Evolutionary conservation across 2,797 vertebrate genomes (phyloP).

Genomic region (Eulemur mongoz): DNA sequence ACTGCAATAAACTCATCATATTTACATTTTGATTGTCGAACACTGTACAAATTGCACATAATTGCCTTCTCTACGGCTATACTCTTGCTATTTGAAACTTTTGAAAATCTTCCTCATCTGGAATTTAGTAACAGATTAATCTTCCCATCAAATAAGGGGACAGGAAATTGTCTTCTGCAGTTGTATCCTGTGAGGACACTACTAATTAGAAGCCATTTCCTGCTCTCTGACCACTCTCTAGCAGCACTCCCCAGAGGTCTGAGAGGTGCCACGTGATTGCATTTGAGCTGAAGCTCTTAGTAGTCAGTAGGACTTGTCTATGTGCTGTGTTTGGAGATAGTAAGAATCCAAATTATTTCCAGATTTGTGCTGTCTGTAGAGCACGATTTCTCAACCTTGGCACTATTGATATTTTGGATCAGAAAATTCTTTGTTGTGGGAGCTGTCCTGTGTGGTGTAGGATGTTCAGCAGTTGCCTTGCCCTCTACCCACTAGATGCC

Average conservation of each 20-base stretch:
- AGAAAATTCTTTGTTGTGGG: not conserved
- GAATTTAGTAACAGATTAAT: conserved; percentile 83
- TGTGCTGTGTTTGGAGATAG: conserved; percentile 20
- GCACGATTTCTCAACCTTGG: not conserved
- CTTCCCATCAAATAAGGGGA: conserved; percentile 77
- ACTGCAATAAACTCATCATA: conserved; percentile 70
- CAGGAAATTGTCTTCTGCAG: conserved; percentile 80
- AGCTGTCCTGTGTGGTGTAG: not conserved
- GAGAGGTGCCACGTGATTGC: conserved; percentile 4
- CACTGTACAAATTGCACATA: conserved; percentile 81
- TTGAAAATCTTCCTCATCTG: conserved; percentile 82
- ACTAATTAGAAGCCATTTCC: conserved; percentile 82
- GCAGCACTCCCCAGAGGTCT: conserved; percentile 67
- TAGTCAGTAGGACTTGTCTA: conserved; percentile 15
- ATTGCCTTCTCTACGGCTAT: conserved; percentile 78
- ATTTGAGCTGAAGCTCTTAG: conserved; percentile 54
- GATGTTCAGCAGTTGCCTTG: not conserved
- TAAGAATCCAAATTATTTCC: conserved; percentile 69
- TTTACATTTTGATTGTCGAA: conserved; percentile 81
- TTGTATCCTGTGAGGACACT: conserved; percentile 77
- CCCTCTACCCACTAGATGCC: not conserved
- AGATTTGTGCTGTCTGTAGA: conserved; percentile 52
- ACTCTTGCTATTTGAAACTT: conserved; percentile 80
- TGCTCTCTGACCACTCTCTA: conserved; percentile 79
- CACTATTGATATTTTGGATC: not conserved